A percentile compares a stretch with the other conserved stretches of the same genome.
Evolutionary conservation across 2,888 invertebrate species (phyloP).

Genomic region (Aporophyla lueneburgensis): DNA sequence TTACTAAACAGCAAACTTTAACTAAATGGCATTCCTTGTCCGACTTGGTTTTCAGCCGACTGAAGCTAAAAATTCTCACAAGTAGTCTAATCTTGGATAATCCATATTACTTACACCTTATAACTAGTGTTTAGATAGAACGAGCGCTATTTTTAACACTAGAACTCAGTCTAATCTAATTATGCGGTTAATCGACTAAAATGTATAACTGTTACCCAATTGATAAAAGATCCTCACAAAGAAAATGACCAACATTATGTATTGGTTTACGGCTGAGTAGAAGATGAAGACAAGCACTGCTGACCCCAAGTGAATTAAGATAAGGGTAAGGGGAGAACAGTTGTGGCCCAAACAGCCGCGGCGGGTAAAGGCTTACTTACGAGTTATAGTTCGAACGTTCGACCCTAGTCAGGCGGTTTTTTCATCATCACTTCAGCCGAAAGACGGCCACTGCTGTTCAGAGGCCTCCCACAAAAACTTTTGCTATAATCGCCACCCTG

Average conservation of each 20-base stretch:
- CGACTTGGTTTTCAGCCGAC: not conserved
- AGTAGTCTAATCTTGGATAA: slow-evolving; percentile 3
- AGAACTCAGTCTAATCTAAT: not conserved
- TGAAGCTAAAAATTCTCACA: not conserved
- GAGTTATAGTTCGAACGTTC: too few relatives aligned
- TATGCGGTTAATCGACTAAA: not conserved
- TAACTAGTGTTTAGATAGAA: not conserved
- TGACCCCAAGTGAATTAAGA: not conserved
- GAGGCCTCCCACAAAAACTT: too few relatives aligned
- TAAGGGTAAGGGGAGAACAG: not conserved
- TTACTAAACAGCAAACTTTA: not conserved
- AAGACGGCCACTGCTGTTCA: too few relatives aligned
- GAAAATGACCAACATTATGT: not conserved
- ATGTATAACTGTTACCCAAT: not conserved
- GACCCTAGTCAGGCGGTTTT: too few relatives aligned
- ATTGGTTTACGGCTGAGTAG: too few relatives aligned
- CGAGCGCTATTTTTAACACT: not conserved
- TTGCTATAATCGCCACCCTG: too few relatives aligned
- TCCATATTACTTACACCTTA: not conserved
- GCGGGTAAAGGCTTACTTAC: too few relatives aligned
- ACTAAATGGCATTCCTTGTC: not conserved
- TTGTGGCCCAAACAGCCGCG: too few relatives aligned
- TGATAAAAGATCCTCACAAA: not conserved
- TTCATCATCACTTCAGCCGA: too few relatives aligned
- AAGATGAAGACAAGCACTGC: not conserved